phyloP scores from a whole-genome alignment of 1,140 invertebrate species.

The Vanessa atalanta region DNA sequence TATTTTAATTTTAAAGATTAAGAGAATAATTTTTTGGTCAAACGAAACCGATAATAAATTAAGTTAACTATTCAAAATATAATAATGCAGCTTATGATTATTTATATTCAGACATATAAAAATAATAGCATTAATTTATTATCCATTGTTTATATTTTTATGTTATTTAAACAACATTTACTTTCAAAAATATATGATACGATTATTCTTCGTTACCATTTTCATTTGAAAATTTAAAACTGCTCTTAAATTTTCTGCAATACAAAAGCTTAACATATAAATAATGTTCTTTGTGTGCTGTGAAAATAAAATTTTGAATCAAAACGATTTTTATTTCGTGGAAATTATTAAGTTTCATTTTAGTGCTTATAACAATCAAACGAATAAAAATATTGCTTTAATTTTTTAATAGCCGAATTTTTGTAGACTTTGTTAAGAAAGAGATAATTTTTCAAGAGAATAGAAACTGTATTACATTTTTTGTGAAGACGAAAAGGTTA shows the following conservation, averaged over 20 bases:
- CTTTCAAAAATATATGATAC: slow-evolving; percentile 3
- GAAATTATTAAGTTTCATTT: slow-evolving; percentile 4
- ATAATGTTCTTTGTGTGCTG: slow-evolving; percentile 25
- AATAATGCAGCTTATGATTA: too few relatives aligned
- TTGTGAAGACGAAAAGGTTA: not conserved
- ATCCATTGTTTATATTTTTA: not conserved
- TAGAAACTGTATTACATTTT: not conserved
- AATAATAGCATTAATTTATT: not conserved
- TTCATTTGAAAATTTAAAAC: slow-evolving; percentile 28
- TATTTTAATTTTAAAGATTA: not conserved
- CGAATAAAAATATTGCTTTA: not conserved
- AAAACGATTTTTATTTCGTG: slow-evolving; percentile 12
- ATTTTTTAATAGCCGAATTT: not conserved
- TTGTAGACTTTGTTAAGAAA: too few relatives aligned
- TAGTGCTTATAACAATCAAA: not conserved
- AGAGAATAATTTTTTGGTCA: too few relatives aligned
- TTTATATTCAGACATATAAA: too few relatives aligned
- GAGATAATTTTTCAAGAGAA: too few relatives aligned
- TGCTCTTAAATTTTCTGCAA: slow-evolving; percentile 28
- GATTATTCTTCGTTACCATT: slow-evolving; percentile 21
- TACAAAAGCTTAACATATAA: slow-evolving; percentile 27
- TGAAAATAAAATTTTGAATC: slow-evolving; percentile 21
- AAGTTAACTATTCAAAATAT: too few relatives aligned
- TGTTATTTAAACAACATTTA: not conserved
- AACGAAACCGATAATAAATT: too few relatives aligned